These are phyloP conservation scores for Phrynocephalus guinanensis DNA, from an alignment of 2,797 vertebrate species.

Conservation along the genomic window DNA sequence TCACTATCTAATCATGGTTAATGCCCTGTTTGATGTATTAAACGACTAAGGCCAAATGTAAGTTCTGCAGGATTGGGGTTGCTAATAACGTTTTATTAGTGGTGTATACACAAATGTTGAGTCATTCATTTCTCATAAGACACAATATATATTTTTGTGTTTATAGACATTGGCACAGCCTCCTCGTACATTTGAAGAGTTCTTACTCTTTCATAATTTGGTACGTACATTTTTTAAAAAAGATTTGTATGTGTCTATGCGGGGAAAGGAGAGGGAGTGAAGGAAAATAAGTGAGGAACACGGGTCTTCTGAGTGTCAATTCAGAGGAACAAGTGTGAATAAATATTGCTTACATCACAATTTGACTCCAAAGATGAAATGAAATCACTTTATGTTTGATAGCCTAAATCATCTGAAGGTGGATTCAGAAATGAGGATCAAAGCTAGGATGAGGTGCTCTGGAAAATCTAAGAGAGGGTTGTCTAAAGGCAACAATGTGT, in stretches of 20 bases:
- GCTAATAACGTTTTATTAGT: conserved; percentile 16
- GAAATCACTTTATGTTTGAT: not conserved
- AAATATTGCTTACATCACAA: not conserved
- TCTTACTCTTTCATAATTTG: conserved; percentile 63
- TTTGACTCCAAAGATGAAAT: not conserved
- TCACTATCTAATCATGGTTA: accelerated
- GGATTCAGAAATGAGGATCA: not conserved
- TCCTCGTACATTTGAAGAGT: conserved; percentile 65
- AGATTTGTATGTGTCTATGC: not conserved
- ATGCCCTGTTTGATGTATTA: not conserved
- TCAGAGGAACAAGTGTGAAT: conserved; percentile 5
- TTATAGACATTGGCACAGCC: conserved; percentile 57
- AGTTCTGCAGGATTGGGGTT: not conserved
- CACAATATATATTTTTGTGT: not conserved
- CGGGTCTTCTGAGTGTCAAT: conserved; percentile 34
- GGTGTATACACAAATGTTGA: not conserved
- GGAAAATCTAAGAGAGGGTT: no score
- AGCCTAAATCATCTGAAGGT: not conserved
- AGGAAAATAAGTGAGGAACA: not conserved
- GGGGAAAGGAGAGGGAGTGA: not conserved
- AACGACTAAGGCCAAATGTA: not conserved
- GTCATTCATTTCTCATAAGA: not conserved
- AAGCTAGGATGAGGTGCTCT: not conserved
- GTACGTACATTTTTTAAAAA: conserved; percentile 61
- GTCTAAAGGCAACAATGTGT: no score